A percentile compares a stretch with the other conserved stretches of the same genome.
Evolutionary conservation across 2,888 invertebrate genomes (phyloP).

Genomic region (Andrena hattorfiana): DNA sequence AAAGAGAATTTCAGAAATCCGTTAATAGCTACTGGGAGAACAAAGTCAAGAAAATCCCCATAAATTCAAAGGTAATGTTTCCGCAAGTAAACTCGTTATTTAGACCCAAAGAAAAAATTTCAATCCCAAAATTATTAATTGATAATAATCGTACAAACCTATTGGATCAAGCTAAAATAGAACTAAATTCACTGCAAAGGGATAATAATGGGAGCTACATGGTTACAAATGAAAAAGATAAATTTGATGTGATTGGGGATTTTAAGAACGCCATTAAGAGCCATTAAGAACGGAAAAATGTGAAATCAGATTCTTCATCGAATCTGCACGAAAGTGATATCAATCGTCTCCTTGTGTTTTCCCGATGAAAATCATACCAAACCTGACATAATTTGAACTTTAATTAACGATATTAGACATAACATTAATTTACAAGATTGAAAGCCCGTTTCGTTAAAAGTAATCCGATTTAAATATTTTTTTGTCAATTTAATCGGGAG

Average conservation of each 20-base stretch:
- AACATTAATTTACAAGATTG: too few relatives aligned
- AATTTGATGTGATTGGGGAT: background rate
- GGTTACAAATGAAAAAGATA: background rate
- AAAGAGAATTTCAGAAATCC: background rate
- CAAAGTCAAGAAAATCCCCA: background rate
- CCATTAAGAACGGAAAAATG: too few relatives aligned
- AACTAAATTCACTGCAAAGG: background rate
- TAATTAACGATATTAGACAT: too few relatives aligned
- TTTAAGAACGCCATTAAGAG: too few relatives aligned
- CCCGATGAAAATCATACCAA: too few relatives aligned
- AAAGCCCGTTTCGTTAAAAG: too few relatives aligned
- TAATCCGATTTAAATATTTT: too few relatives aligned
- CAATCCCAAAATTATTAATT: background rate
- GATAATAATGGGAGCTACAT: background rate
- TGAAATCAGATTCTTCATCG: too few relatives aligned
- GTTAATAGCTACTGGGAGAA: background rate
- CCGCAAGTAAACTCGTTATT: background rate
- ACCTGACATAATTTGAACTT: too few relatives aligned
- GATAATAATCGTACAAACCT: background rate
- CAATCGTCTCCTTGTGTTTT: too few relatives aligned
- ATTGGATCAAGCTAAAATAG: background rate
- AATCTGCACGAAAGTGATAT: too few relatives aligned
- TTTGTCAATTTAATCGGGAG: too few relatives aligned
- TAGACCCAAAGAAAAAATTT: background rate
- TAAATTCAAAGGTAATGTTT: background rate